A percentile compares a stretch with the other conserved stretches of the same genome.
Evolutionary conservation across 2,888 invertebrate species (phyloP).

Genomic region (Epiblema foenella): DNA sequence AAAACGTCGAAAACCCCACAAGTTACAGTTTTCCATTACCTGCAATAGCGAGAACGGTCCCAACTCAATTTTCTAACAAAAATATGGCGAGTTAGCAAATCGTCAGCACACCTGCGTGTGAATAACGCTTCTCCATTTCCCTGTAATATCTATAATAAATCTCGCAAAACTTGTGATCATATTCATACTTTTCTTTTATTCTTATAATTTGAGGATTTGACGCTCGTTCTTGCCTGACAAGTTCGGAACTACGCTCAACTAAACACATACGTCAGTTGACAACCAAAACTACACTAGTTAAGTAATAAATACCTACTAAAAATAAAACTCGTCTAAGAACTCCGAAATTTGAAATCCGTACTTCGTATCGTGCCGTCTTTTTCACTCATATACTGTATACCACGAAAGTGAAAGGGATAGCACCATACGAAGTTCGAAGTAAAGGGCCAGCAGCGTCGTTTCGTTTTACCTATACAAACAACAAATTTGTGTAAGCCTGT

Average conservation of each 20-base stretch:
- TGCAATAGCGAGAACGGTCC: slow-evolving; percentile 55
- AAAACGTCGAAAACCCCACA: background rate
- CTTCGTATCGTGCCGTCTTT: no score
- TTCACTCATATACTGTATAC: no score
- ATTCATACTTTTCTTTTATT: slow-evolving; percentile 66
- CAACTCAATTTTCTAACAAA: slow-evolving; percentile 76
- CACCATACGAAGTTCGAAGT: no score
- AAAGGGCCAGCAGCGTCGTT: no score
- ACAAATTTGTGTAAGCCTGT: no score
- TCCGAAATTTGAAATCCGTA: no score
- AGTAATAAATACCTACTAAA: no score
- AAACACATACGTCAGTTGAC: background rate
- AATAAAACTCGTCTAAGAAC: no score
- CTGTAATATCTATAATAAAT: slow-evolving; percentile 81
- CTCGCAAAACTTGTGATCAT: slow-evolving; percentile 70
- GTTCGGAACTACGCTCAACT: background rate
- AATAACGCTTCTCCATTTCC: slow-evolving; percentile 78
- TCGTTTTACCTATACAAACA: no score
- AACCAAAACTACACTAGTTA: no score
- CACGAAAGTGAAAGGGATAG: no score
- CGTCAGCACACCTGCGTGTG: slow-evolving; percentile 82
- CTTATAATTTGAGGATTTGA: slow-evolving; percentile 53
- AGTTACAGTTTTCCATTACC: slow-evolving; percentile 47
- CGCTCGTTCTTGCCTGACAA: slow-evolving; percentile 47
- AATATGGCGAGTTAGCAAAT: slow-evolving; percentile 82